These are phyloP conservation scores for Oryctes rhinoceros DNA, from an alignment of 1,140 invertebrate genomes.

Conservation along the genomic window DNA sequence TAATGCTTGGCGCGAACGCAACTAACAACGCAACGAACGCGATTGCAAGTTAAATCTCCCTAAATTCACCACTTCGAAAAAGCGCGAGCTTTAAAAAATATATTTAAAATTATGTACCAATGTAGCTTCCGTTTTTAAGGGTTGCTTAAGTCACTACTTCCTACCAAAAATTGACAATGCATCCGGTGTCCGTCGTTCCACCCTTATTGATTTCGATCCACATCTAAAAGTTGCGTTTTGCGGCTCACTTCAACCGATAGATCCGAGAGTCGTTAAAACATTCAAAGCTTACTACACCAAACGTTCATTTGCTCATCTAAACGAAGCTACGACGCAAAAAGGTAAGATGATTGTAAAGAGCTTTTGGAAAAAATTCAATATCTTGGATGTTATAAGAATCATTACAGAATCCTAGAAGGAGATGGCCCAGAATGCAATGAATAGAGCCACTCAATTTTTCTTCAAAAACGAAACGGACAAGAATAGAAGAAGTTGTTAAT, in stretches of 20 bases:
- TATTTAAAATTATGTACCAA: not conserved
- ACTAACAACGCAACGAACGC: too few species aligned
- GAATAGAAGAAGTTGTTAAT: too few species aligned
- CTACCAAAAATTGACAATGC: not conserved
- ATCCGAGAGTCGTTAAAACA: not conserved
- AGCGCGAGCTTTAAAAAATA: not conserved
- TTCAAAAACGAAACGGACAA: too few species aligned
- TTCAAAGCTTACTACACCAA: not conserved
- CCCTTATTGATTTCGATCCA: not conserved
- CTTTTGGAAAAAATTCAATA: conserved; percentile 36
- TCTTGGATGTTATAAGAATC: not conserved
- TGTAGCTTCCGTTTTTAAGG: not conserved
- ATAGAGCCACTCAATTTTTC: not conserved
- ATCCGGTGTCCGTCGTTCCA: not conserved
- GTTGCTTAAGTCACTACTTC: not conserved
- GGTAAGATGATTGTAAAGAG: not conserved
- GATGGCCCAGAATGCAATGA: not conserved
- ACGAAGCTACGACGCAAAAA: conserved; percentile 14
- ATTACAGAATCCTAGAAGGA: conserved; percentile 29
- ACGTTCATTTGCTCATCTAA: conserved; percentile 10
- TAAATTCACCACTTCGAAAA: not conserved
- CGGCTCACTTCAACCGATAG: not conserved
- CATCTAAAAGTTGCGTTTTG: not conserved
- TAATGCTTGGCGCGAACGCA: not conserved
- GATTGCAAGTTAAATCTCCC: not conserved